Base-by-base conservation (phyloP, 2,888 invertebrate species). In the Volucella zonaria region DNA sequence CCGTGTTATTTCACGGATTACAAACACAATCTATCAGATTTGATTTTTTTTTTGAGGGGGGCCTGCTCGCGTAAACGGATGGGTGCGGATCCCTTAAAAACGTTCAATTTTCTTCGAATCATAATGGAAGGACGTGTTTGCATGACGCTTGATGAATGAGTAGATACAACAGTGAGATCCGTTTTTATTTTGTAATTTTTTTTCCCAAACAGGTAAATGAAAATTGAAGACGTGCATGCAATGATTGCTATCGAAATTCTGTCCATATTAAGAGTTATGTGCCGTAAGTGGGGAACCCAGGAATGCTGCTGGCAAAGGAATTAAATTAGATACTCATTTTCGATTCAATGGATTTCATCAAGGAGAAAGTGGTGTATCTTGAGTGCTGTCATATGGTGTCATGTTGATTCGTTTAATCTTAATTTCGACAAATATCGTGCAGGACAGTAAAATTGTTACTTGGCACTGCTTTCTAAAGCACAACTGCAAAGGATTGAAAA, bases 1-100 rank as follows among this genome's bases (percentile, higher is more conserved):
- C 70, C 64, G 58, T 45, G 43, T 58, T 75, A 45, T 75, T 64
- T 64, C 38, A 76, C 11, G 81, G 81, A 82, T 76, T 66, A 66
- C 71, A 10, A 58, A 47, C 49, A 38, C 59, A 76, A 71, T 82
- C 76, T 76, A 76, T 76, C 58, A 71, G 64, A 58, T 76, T 81
- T 80, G 23, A n/a, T 45, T 62, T 38, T 45, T 52, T 43, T n/a
- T 10, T 12, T 42, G 8, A 1, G 1, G 31, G 31, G 8, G 31
- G 10, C 1, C 6, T 15, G 12, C 11, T 3, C 9, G 59, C 3
- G 43, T 23, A n/a, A 45, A 45, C n/a, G 45, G 8, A 3, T 3
- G 31, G 23, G 11, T 40, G 43, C 40, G 52, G 49, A 61, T 59
- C 66, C 79, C 73, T 73, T 73, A 73, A 59, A 67, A 66, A 67